A percentile compares a stretch with the other conserved stretches of the same genome.
Conservation (phyloP, 1,140 invertebrate species). For the Pachyrhynchus sulphureomaculatus region DNA sequence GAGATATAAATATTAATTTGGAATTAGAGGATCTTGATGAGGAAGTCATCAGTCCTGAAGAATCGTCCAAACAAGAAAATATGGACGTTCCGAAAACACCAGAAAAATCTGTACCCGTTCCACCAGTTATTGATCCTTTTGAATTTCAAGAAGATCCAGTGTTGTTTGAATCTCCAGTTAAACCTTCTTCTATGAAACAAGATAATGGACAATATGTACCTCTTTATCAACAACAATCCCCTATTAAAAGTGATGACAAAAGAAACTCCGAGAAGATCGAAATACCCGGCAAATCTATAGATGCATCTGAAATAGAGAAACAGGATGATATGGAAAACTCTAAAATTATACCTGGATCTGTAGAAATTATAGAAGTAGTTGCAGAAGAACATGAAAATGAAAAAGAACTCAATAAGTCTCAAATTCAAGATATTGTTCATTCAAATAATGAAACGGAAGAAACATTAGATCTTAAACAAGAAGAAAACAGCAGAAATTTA, state of each 20-base stretch:
- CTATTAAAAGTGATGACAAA: constrained; percentile 16
- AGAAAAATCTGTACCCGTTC: not conserved
- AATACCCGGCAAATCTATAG: not conserved
- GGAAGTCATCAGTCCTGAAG: constrained; percentile 31
- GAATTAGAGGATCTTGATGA: constrained; percentile 47
- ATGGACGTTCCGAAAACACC: not conserved
- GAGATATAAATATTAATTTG: constrained; percentile 47
- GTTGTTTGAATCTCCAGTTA: constrained; percentile 38
- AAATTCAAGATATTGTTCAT: constrained; percentile 44
- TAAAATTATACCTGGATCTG: constrained; percentile 30
- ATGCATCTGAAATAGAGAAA: not conserved
- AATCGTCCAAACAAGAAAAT: not conserved
- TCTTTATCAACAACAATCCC: constrained; percentile 30
- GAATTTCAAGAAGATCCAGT: constrained; percentile 50
- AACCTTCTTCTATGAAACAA: constrained; percentile 31
- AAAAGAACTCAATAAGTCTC: constrained; percentile 47
- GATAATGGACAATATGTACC: constrained; percentile 23
- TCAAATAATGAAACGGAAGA: constrained; percentile 22
- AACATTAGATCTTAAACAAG: constrained; percentile 26
- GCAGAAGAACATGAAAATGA: constrained; percentile 48
- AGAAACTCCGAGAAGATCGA: not conserved
- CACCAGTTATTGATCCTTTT: constrained; percentile 54
- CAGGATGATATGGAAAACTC: not conserved
- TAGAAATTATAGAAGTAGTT: constrained; percentile 45
- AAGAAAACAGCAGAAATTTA: constrained; percentile 17